phyloP scores from a whole-genome alignment of 1,140 invertebrate species.

The Nasonia vitripennis region DNA sequence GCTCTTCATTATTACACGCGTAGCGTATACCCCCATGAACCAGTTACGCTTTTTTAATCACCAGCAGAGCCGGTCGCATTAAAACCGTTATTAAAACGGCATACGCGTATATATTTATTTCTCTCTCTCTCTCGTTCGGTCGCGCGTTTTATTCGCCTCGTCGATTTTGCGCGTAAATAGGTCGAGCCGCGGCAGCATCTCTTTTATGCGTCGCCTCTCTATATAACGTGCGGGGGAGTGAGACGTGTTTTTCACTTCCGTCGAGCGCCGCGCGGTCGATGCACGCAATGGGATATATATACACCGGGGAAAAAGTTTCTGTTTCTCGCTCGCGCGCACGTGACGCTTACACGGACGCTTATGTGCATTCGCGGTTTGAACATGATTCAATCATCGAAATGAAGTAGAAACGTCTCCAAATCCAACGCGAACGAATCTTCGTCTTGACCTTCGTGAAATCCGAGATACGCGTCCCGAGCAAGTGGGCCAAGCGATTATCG shows the following conservation, averaged over 20 bases:
- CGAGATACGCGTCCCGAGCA: background rate
- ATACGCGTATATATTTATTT: background rate
- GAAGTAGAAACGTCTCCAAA: too few species aligned
- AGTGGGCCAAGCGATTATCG: slow-evolving; percentile 33
- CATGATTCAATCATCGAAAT: too few species aligned
- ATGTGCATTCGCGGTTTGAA: too few species aligned
- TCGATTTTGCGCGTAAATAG: slow-evolving; percentile 13
- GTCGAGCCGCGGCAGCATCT: background rate
- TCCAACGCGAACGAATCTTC: too few species aligned
- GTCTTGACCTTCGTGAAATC: too few species aligned
- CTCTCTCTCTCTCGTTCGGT: background rate
- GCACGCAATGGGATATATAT: background rate
- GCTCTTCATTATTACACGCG: too few species aligned
- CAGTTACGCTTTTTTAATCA: background rate
- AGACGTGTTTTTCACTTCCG: slow-evolving; percentile 32
- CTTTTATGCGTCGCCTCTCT: background rate
- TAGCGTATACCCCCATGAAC: too few species aligned
- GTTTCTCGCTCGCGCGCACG: too few species aligned
- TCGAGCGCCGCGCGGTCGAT: background rate
- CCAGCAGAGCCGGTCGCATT: background rate
- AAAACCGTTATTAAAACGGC: background rate
- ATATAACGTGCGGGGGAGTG: background rate
- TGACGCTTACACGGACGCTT: too few species aligned
- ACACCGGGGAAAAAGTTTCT: too few species aligned
- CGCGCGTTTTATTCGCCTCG: background rate